Evolutionary conservation across 2,888 invertebrate species (phyloP).

Genomic region (Marronus borbonicus): DNA sequence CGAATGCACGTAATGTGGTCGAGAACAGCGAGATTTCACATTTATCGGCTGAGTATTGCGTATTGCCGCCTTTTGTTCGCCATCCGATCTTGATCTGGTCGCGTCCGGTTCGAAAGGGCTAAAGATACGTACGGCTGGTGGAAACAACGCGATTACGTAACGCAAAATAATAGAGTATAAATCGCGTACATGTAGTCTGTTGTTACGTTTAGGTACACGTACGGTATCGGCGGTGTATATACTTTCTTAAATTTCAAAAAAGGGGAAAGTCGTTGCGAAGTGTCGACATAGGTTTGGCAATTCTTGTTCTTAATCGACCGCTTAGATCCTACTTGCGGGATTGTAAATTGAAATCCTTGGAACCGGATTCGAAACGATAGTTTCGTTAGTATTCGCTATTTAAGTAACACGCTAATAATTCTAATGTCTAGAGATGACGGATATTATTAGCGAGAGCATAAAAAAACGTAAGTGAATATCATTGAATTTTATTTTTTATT

Average conservation of each 20-base stretch:
- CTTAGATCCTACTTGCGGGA: conserved; percentile 1
- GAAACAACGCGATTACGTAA: conserved; percentile 2
- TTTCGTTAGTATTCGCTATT: background rate
- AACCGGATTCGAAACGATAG: background rate
- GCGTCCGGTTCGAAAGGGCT: conserved; percentile 11
- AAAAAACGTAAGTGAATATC: too few relatives aligned
- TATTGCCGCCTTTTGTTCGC: conserved; percentile 21
- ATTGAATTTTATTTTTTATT: too few relatives aligned
- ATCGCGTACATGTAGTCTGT: background rate
- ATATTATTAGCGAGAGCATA: background rate
- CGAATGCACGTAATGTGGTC: background rate
- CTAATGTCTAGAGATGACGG: conserved; percentile 9
- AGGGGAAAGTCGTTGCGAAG: background rate
- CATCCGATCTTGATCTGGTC: conserved; percentile 15
- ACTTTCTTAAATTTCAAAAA: background rate
- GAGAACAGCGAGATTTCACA: background rate
- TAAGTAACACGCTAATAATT: background rate
- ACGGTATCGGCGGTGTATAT: too few relatives aligned
- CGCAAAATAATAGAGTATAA: background rate
- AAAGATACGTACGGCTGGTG: background rate
- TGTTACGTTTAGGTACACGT: background rate
- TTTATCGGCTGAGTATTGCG: conserved; percentile 7
- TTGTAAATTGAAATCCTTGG: conserved; percentile 13
- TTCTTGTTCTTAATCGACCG: background rate
- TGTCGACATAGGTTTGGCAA: background rate